Evolutionary conservation across 2,113 vertebrate species (phyloP).

Genomic region (Prunella fulvescens): DNA sequence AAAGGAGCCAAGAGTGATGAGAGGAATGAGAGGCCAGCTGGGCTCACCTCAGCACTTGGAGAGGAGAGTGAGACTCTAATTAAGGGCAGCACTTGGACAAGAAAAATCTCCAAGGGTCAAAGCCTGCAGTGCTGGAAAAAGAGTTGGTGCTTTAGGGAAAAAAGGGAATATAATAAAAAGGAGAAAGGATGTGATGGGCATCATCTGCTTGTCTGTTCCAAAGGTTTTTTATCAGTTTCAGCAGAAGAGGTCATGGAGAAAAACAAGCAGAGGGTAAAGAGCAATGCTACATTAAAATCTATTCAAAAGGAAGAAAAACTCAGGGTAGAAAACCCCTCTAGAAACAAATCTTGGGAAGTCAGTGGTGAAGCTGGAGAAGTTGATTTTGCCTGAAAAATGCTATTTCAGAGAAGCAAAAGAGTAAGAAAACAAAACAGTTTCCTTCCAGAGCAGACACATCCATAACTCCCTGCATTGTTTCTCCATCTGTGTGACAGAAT

Average conservation of each 20-base stretch:
- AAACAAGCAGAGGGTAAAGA: not conserved
- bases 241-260: not conserved
- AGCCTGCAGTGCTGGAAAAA: not conserved
- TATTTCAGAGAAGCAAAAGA: not conserved
- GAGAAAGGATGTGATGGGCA: not conserved
- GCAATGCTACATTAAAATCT: not conserved
- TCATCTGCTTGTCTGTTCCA: not conserved
- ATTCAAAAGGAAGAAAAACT: not conserved
- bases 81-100: slow-evolving; percentile 25
- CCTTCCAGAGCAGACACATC: not conserved
- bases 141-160: not conserved
- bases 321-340: not conserved
- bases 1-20: slow-evolving; percentile 9
- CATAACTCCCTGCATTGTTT: not conserved
- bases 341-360: not conserved
- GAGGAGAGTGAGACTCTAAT: slow-evolving; percentile 15
- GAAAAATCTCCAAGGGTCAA: slow-evolving; percentile 29
- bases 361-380: not conserved
- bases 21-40: not conserved
- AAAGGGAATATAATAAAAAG: not conserved
- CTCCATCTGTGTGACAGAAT: not conserved
- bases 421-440: not conserved
- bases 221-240: not conserved
- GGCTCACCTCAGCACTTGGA: slow-evolving; percentile 25
- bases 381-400: not conserved